phyloP scores from a whole-genome alignment of 35 echinoderm and acorn worm genomes.

The Ophioderma brevispina region DNA sequence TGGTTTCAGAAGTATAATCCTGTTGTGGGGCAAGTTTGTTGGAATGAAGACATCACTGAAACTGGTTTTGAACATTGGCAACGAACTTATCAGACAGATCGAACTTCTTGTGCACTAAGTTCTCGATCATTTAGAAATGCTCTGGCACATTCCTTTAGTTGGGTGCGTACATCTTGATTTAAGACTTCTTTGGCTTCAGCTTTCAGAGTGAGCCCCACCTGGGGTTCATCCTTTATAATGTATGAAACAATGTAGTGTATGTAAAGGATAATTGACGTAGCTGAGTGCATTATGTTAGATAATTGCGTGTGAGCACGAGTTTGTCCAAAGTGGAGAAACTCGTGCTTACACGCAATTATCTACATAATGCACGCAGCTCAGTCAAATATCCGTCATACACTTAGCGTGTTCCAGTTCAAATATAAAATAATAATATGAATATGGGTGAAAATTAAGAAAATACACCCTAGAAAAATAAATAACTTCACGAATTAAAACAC shows the following conservation, averaged over 20 bases:
- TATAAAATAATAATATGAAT: too few species aligned
- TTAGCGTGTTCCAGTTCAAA: too few species aligned
- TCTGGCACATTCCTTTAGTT: constrained; percentile 43
- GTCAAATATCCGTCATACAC: too few species aligned
- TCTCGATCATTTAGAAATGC: constrained; percentile 56
- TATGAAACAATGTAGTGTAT: constrained; percentile 31
- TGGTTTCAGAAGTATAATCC: constrained; percentile 18
- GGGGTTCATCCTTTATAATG: constrained; percentile 56
- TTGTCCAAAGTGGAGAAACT: too few species aligned
- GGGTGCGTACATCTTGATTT: neutral
- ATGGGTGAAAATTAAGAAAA: too few species aligned
- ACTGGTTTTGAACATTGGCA: neutral
- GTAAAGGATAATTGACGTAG: too few species aligned
- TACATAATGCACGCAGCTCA: too few species aligned
- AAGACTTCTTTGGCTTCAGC: neutral
- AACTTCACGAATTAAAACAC: too few species aligned
- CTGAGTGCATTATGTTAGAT: too few species aligned
- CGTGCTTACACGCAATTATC: too few species aligned
- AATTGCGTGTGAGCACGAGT: too few species aligned
- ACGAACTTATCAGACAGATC: constrained; percentile 25
- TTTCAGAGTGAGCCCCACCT: constrained; percentile 30
- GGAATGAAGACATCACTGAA: neutral
- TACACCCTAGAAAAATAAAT: too few species aligned
- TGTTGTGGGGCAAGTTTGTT: neutral
- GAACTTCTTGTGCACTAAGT: constrained; percentile 58